These are phyloP conservation scores for Scaptomyza hsui DNA, from an alignment of 1,140 invertebrate species.

Conservation along the genomic window DNA sequence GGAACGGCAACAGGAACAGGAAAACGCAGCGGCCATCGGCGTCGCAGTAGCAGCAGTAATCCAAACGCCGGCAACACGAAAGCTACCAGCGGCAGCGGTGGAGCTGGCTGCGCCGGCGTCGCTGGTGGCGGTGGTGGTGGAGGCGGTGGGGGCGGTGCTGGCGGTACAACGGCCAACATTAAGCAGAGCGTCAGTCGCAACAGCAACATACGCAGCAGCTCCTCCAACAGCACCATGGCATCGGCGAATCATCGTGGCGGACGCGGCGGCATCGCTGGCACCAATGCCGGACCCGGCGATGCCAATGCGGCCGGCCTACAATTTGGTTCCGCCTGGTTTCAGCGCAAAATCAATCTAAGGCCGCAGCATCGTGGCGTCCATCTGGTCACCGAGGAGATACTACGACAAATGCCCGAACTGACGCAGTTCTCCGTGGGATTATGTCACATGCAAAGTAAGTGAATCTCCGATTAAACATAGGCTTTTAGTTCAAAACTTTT, in stretches of 20 bases:
- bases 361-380: slow-evolving; percentile 97
- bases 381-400: slow-evolving; percentile 97
- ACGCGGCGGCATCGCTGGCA: slow-evolving; percentile 84
- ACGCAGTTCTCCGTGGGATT: slow-evolving; percentile 96
- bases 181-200: slow-evolving; percentile 82
- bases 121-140: slow-evolving; percentile 67
- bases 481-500: slow-evolving; percentile 44
- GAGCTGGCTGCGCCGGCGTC: slow-evolving; percentile 79
- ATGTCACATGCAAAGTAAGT: slow-evolving; percentile 98
- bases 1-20: slow-evolving; percentile 27
- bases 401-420: slow-evolving; percentile 96
- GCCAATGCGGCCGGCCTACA: slow-evolving; percentile 88
- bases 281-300: slow-evolving; percentile 85
- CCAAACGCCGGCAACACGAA: slow-evolving; percentile 80
- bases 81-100: slow-evolving; percentile 78
- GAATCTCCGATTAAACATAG: neutral
- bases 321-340: slow-evolving; percentile 97
- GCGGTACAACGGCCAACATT: slow-evolving; percentile 54
- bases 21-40: slow-evolving; percentile 73
- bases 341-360: slow-evolving; percentile 96
- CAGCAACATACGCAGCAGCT: slow-evolving; percentile 83
- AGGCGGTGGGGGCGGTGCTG: slow-evolving; percentile 34
- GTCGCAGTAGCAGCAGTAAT: slow-evolving; percentile 83
- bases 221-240: slow-evolving; percentile 84
- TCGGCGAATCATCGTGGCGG: slow-evolving; percentile 85